phyloP scores from a whole-genome alignment of 2,113 vertebrate genomes.

The Macquaria ambigua region DNA sequence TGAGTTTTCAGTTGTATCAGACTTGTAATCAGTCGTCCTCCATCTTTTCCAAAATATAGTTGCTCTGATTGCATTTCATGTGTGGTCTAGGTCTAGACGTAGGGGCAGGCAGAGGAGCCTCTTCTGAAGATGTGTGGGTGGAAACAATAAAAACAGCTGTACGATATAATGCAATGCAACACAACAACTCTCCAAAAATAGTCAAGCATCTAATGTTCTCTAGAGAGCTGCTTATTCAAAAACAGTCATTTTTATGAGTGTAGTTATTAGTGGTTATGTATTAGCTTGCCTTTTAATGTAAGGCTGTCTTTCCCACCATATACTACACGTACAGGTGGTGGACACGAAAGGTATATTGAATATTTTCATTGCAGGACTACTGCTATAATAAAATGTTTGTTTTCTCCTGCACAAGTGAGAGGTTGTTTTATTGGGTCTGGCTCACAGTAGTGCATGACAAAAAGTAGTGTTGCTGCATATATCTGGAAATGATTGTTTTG shows the following conservation, averaged over 20 bases:
- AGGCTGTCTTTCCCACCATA: not conserved
- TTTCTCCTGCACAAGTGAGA: not conserved
- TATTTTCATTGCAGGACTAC: not conserved
- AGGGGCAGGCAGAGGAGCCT: not conserved
- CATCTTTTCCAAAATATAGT: not conserved
- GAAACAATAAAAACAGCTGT: constrained; percentile 21
- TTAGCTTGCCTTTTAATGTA: not conserved
- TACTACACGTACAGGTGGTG: not conserved
- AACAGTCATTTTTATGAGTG: too few species aligned
- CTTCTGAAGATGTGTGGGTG: not conserved
- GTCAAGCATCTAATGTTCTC: not conserved
- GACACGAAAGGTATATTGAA: not conserved
- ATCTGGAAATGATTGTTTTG: not conserved
- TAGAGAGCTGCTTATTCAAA: not conserved
- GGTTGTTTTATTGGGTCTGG: not conserved
- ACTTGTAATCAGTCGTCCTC: not conserved
- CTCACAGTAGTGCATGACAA: not conserved
- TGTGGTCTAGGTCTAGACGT: constrained; percentile 3
- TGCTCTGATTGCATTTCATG: constrained; percentile 4
- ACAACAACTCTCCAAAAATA: not conserved
- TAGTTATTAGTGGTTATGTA: not conserved
- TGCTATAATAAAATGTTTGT: not conserved
- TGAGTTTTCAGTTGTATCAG: not conserved
- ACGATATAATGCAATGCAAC: not conserved
- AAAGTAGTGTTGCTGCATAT: not conserved